Conservation (phyloP, 1,140 invertebrate species). For the Acromyrmex charruanus region DNA sequence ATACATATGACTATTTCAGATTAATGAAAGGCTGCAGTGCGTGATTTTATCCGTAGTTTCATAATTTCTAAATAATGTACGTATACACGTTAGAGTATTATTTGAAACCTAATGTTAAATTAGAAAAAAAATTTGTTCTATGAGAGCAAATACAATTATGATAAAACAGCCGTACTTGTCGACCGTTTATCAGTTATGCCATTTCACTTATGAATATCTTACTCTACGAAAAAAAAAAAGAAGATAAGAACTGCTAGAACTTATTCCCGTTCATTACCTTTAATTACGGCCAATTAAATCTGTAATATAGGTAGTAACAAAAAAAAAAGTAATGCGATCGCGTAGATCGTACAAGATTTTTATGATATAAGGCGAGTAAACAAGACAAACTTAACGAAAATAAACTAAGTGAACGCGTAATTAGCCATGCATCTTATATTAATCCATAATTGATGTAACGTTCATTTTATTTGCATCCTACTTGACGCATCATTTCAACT, state of each 20-base stretch:
- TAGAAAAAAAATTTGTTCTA: background rate
- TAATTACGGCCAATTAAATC: slow-evolving; percentile 66
- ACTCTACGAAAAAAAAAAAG: slow-evolving; percentile 27
- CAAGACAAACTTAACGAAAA: slow-evolving; percentile 46
- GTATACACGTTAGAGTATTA: background rate
- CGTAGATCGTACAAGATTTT: slow-evolving; percentile 61
- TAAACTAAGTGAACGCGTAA: slow-evolving; percentile 69
- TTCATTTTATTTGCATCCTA: slow-evolving; percentile 59
- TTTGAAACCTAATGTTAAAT: background rate
- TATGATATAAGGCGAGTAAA: slow-evolving; percentile 45
- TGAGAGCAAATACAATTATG: slow-evolving; percentile 25
- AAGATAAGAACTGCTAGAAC: slow-evolving; percentile 44
- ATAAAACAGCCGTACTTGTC: slow-evolving; percentile 32
- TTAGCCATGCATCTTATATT: slow-evolving; percentile 52
- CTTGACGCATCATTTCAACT: slow-evolving; percentile 63
- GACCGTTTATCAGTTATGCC: slow-evolving; percentile 28
- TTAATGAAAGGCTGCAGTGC: background rate
- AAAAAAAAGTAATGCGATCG: slow-evolving; percentile 67
- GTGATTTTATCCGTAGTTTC: slow-evolving; percentile 5
- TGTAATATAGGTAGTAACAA: slow-evolving; percentile 72
- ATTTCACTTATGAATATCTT: slow-evolving; percentile 44
- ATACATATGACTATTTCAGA: slow-evolving; percentile 25
- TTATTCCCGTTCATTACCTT: slow-evolving; percentile 52
- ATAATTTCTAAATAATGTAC: background rate
- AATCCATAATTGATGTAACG: slow-evolving; percentile 50